These are phyloP conservation scores for Crypturellus tataupa DNA, from an alignment of 2,797 vertebrate species.

Conservation along the genomic window DNA sequence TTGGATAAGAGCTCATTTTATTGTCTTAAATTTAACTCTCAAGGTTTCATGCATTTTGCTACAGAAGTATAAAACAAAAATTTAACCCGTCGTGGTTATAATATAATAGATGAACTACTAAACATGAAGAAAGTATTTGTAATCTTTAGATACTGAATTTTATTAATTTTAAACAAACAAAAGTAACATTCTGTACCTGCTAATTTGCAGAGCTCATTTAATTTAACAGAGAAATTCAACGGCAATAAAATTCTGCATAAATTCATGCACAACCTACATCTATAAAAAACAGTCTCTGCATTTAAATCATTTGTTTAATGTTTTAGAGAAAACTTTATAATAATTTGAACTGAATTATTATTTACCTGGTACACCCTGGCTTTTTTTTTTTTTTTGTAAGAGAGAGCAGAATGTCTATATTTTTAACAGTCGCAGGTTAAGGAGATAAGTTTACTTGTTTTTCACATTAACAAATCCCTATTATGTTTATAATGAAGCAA, in stretches of 20 bases:
- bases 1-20: constrained; percentile 75
- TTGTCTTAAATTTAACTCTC: constrained; percentile 73
- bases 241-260: neutral
- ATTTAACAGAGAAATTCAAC: neutral
- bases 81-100: constrained; percentile 60
- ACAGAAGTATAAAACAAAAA: constrained; percentile 56
- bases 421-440: constrained; percentile 27
- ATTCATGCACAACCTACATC: neutral
- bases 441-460: neutral
- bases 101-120: constrained; percentile 6
- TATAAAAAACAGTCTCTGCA: neutral
- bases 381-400: neutral
- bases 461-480: neutral
- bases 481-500: neutral
- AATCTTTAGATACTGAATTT: neutral
- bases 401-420: constrained; percentile 3
- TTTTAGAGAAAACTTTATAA: constrained; percentile 21
- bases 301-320: neutral
- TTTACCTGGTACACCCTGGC: neutral
- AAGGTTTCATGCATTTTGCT: constrained; percentile 60
- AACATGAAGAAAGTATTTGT: neutral
- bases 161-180: neutral
- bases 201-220: neutral
- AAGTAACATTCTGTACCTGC: neutral
- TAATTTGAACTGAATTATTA: constrained; percentile 4